Percentiles rank a stretch among this genome's conserved stretches.
These are phyloP conservation scores for Rhyzopertha dominica DNA, from an alignment of 1,140 invertebrate species.

Conservation along the genomic window DNA sequence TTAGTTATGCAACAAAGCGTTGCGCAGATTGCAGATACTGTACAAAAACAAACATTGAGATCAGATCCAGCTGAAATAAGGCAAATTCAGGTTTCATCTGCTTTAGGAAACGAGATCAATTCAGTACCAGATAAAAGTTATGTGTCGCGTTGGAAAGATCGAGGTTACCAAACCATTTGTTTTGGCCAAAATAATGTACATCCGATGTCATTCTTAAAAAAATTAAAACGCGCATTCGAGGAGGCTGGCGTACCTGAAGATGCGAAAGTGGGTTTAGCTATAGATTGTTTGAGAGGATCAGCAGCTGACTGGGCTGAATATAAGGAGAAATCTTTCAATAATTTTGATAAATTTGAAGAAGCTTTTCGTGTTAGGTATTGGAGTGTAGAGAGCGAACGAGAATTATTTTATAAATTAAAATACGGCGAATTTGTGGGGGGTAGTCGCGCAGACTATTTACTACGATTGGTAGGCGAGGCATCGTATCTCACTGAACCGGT, in stretches of 20 bases:
- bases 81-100: too few species aligned
- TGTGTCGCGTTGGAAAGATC: too few species aligned
- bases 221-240: not conserved
- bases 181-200: too few species aligned
- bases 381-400: not conserved
- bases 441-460: slow-evolving; percentile 7
- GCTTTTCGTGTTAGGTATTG: slow-evolving; percentile 7
- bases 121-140: too few species aligned
- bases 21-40: too few species aligned
- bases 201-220: slow-evolving; percentile 7
- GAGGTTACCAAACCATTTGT: too few species aligned
- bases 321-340: slow-evolving; percentile 2
- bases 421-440: slow-evolving; percentile 4
- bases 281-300: slow-evolving; percentile 2
- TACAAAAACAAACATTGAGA: too few species aligned
- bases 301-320: slow-evolving; percentile 4
- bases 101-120: too few species aligned
- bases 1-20: too few species aligned
- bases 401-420: slow-evolving; percentile 8
- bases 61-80: too few species aligned
- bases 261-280: slow-evolving; percentile 2
- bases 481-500: slow-evolving; percentile 8
- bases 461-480: slow-evolving; percentile 4
- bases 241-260: slow-evolving; percentile 9
- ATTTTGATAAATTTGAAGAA: slow-evolving; percentile 10